Evolutionary conservation across 2,113 vertebrate species (phyloP).

Genomic region (Sebastes fasciatus): DNA sequence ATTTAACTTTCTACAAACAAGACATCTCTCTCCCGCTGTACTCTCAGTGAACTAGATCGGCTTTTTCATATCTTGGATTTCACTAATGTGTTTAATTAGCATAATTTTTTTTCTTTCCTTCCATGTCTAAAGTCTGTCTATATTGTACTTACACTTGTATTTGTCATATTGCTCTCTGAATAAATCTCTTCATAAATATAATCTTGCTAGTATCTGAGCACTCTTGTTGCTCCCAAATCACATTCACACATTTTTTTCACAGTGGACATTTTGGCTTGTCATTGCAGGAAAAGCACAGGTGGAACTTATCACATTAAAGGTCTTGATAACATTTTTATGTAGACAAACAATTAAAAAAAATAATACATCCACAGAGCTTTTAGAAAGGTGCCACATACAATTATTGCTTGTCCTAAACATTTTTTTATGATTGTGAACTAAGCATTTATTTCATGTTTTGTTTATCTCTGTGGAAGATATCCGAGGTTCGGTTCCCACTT

Average conservation of each 20-base stretch:
- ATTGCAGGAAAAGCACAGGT: neutral
- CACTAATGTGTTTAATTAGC: neutral
- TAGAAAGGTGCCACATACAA: too few relatives aligned
- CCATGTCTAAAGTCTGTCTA: neutral
- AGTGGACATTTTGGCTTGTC: neutral
- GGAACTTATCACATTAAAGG: neutral
- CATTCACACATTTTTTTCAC: neutral
- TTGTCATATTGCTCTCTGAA: neutral
- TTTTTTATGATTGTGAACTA: too few relatives aligned
- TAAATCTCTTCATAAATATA: neutral
- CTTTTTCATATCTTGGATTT: neutral
- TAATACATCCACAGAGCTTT: too few relatives aligned
- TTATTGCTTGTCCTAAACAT: too few relatives aligned
- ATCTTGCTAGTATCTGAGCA: neutral
- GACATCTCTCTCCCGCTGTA: neutral
- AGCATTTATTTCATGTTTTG: too few relatives aligned
- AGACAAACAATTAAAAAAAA: too few relatives aligned
- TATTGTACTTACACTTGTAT: neutral
- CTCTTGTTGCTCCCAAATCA: neutral
- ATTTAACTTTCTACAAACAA: neutral
- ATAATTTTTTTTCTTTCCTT: neutral
- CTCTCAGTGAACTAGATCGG: neutral
- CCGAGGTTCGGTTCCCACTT: too few relatives aligned
- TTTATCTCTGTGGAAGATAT: too few relatives aligned
- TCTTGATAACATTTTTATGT: too few relatives aligned